Evolutionary conservation across 2,113 vertebrate species (phyloP).

Genomic region (Delphinapterus leucas): DNA sequence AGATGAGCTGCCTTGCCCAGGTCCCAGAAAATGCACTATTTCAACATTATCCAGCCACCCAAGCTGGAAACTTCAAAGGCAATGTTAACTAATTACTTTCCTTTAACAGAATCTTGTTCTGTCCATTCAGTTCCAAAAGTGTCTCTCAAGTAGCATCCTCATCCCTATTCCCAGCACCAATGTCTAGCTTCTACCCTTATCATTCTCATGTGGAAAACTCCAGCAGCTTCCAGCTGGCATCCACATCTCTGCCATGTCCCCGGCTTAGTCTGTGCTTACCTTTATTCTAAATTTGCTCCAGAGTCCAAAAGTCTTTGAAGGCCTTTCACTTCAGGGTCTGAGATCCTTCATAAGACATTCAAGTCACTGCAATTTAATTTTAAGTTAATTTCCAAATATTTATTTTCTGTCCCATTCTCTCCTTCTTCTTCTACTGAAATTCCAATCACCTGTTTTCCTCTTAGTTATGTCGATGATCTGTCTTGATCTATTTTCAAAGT

Average conservation of each 20-base stretch:
- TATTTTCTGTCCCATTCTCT: not conserved
- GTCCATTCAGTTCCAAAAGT: not conserved
- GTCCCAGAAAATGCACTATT: too few species aligned
- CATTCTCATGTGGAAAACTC: accelerated
- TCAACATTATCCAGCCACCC: not conserved
- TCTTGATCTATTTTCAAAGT: not conserved
- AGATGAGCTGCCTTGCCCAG: too few species aligned
- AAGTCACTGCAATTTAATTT: not conserved
- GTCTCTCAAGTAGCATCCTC: too few species aligned
- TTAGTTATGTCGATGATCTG: not conserved
- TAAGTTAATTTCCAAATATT: not conserved
- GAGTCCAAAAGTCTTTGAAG: not conserved
- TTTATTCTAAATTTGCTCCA: accelerated
- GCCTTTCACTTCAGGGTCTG: too few species aligned
- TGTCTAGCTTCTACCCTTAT: too few species aligned
- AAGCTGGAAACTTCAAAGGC: not conserved
- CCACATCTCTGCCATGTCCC: accelerated
- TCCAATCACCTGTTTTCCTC: not conserved
- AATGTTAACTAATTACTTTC: not conserved
- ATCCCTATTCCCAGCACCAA: not conserved
- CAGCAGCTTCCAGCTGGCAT: accelerated
- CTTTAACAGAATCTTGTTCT: not conserved
- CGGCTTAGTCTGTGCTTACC: accelerated
- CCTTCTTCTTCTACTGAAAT: not conserved
- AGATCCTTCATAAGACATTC: too few species aligned